phyloP scores from a whole-genome alignment of 92 coral and sea anemone species.

The Paragorgia papillata region DNA sequence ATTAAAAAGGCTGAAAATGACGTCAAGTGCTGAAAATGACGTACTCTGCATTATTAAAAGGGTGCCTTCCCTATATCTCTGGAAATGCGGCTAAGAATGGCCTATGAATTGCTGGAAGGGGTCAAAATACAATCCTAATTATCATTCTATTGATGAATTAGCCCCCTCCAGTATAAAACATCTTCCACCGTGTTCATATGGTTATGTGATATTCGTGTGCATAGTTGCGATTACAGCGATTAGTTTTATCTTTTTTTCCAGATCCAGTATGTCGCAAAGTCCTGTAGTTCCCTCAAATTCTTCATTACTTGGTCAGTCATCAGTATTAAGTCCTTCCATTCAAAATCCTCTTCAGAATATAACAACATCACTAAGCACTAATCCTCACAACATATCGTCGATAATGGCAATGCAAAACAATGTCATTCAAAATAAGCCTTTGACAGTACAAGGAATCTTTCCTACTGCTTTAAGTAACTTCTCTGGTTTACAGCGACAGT shows the following conservation, averaged over 20 bases:
- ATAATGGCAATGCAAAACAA: constrained; percentile 18
- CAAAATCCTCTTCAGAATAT: constrained; percentile 15
- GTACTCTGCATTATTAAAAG: too few species aligned
- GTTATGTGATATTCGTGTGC: too few species aligned
- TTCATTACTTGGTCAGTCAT: constrained; percentile 12
- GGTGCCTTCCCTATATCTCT: too few species aligned
- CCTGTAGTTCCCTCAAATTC: constrained; percentile 8
- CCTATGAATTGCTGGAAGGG: too few species aligned
- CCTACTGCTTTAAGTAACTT: constrained; percentile 7
- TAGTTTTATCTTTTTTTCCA: background rate
- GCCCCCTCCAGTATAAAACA: too few species aligned
- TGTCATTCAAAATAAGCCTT: constrained; percentile 12
- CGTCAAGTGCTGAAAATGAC: too few species aligned
- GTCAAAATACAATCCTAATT: too few species aligned
- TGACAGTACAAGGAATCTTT: background rate
- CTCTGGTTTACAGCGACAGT: constrained; percentile 26
- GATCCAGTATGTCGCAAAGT: constrained; percentile 17
- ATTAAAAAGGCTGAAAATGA: too few species aligned
- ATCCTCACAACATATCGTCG: constrained; percentile 21
- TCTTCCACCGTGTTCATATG: too few species aligned
- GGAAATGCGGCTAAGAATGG: too few species aligned
- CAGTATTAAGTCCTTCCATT: background rate
- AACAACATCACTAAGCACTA: background rate
- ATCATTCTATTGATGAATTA: too few species aligned
- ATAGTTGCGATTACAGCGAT: too few species aligned